A percentile compares a stretch with the other conserved stretches of the same genome.
Evolutionary conservation across 1,140 invertebrate genomes (phyloP).

Genomic region (Schlechtendalia chinensis): DNA sequence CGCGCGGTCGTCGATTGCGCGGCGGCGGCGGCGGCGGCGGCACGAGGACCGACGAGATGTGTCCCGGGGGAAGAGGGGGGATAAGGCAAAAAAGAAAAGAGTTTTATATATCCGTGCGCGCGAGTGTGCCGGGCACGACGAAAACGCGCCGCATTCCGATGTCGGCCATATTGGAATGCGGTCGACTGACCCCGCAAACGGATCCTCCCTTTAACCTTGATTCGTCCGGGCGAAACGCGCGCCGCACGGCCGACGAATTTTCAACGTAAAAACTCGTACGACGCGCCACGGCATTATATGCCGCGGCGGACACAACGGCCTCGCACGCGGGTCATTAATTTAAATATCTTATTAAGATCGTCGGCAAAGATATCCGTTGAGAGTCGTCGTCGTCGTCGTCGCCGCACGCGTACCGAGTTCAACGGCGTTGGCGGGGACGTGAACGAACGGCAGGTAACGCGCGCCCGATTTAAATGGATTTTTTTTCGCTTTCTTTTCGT

Average conservation of each 20-base stretch:
- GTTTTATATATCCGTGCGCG: neutral
- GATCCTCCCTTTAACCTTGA: slow-evolving; percentile 49
- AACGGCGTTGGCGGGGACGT: neutral
- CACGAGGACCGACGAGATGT: too few species aligned
- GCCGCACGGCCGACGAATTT: slow-evolving; percentile 22
- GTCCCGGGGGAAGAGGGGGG: neutral
- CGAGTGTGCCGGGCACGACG: neutral
- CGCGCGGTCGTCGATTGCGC: neutral
- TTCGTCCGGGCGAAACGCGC: slow-evolving; percentile 2
- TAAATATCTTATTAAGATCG: slow-evolving; percentile 50
- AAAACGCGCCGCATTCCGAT: slow-evolving; percentile 60
- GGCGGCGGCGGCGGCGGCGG: too few species aligned
- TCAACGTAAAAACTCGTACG: neutral
- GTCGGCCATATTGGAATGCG: slow-evolving; percentile 63
- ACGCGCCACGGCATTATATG: too few species aligned
- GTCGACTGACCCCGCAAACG: slow-evolving; percentile 55
- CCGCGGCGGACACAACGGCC: neutral
- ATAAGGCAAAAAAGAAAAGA: neutral
- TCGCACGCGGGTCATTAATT: slow-evolving; percentile 40
- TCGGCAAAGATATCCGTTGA: slow-evolving; percentile 36
- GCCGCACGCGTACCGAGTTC: too few species aligned
- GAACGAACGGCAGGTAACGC: neutral
- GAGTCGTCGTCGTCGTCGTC: neutral
- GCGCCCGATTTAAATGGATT: neutral
- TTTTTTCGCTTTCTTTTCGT: slow-evolving; percentile 7